These are phyloP conservation scores for Cephalopholis sonnerati DNA, from an alignment of 2,113 vertebrate species.

Conservation along the genomic window DNA sequence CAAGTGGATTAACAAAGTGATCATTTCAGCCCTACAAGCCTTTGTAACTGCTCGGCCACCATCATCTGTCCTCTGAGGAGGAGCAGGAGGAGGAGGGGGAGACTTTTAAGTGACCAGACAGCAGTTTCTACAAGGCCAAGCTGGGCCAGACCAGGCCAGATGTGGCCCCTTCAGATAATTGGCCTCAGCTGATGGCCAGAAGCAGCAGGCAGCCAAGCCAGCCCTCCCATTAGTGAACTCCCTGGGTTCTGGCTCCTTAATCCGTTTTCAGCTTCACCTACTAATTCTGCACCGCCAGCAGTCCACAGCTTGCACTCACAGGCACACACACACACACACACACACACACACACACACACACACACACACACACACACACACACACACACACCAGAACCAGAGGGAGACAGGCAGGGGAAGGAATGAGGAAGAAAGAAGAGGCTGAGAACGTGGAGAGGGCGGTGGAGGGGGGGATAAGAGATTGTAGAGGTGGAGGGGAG, in stretches of 20 bases:
- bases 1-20: constrained; percentile 3
- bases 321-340: constrained; percentile 1
- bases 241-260: constrained; percentile 67
- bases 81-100: not conserved
- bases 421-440: constrained; percentile 38
- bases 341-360: constrained; percentile 22
- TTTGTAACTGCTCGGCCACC: not conserved
- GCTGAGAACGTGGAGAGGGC: not conserved
- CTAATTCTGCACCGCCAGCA: constrained; percentile 67
- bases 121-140: constrained; percentile 21
- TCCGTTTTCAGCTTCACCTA: constrained; percentile 69
- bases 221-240: constrained; percentile 61
- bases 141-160: constrained; percentile 52
- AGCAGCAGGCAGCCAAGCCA: constrained; percentile 57
- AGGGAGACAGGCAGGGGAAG: constrained; percentile 11
- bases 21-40: not conserved
- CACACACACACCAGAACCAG: not conserved
- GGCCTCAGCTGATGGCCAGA: constrained; percentile 72
- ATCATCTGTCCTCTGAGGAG: not conserved
- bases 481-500: constrained; percentile 29
- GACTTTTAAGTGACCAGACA: constrained; percentile 31
- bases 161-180: constrained; percentile 71
- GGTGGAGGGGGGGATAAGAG: not conserved
- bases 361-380: not conserved
- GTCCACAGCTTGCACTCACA: not conserved